Conservation (phyloP, 2,797 vertebrate genomes). For the Antrozous pallidus region DNA sequence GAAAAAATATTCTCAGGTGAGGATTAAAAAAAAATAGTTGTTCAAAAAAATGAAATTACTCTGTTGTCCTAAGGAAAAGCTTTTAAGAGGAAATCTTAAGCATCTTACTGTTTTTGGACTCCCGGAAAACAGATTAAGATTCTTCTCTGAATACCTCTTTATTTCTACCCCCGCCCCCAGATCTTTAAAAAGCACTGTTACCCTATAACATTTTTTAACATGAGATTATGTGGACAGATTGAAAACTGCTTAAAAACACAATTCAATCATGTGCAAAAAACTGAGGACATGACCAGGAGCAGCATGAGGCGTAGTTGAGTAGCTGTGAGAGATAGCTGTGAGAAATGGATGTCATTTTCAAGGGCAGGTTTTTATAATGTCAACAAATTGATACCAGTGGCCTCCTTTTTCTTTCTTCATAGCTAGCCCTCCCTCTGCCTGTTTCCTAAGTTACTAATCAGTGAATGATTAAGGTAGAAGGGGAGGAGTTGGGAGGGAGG, state of each 20-base stretch:
- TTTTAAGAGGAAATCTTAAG: not conserved
- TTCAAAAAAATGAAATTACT: not conserved
- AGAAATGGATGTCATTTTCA: not conserved
- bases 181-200: not conserved
- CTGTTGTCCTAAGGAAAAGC: not conserved
- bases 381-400: not conserved
- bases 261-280: not conserved
- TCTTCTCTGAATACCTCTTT: not conserved
- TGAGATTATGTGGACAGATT: not conserved
- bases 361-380: not conserved
- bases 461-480: not conserved
- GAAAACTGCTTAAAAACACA: not conserved
- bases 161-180: not conserved
- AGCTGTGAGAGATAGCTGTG: not conserved
- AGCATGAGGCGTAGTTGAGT: not conserved
- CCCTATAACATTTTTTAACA: not conserved
- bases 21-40: not conserved
- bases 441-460: not conserved
- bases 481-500: not conserved
- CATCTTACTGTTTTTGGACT: not conserved
- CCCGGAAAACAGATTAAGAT: not conserved
- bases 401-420: constrained; percentile 20
- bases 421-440: not conserved
- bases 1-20: not conserved
- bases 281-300: not conserved